Base-by-base conservation (phyloP, 1,140 invertebrate species). In the Drosophila oshimai region DNA sequence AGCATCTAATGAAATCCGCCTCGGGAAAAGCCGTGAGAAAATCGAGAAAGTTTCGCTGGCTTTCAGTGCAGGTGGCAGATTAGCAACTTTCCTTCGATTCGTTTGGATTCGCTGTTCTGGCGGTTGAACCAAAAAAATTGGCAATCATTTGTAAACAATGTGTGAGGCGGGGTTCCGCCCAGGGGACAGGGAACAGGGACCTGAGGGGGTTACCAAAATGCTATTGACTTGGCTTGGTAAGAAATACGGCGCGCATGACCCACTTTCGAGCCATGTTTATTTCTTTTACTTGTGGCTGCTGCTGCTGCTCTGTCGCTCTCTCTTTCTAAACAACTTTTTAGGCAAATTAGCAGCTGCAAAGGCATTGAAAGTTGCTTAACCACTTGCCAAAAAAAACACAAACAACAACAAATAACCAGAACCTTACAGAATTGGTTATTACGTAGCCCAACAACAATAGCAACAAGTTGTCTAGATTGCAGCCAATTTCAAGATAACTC, bases 71-170 rank as follows among this genome's bases (percentile, higher is more conserved):
- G 69, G 57, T 61, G 55, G 53, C 53, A 37, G 67, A 71, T 73
- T 53, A 73, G 69, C 69, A 80, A 77, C 79, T 83, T 83, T 84
- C 79, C 70, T 78, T 47, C 61, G 31, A 24, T 44, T 26, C 24
- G 50, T 6, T 13, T 20, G 22, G 53, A 33, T 45, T 31, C 39
- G 51, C 29, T 42, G 65, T 65, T 68, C 46, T 54, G 26, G 6
- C 18, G 4, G 13, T 5, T 44, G 36, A 60, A 42, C 39, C 34
- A 57, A 22, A 74, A 84, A 84, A 84, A 84, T 84, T 86, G 79
- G 79, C 79, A 74, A 78, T 83, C 79, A 83, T 83, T 83, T 83
- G 79, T 83, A 83, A 84, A 78, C 78, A 83, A 74, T 83, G 79
- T 83, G 70, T 62, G 74, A 73, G 44, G 53, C 42, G 58, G 60